Percentiles rank a stretch among this genome's conserved stretches.
Conservation (phyloP, 2,113 vertebrate genomes). For the Oreochromis aureus region DNA sequence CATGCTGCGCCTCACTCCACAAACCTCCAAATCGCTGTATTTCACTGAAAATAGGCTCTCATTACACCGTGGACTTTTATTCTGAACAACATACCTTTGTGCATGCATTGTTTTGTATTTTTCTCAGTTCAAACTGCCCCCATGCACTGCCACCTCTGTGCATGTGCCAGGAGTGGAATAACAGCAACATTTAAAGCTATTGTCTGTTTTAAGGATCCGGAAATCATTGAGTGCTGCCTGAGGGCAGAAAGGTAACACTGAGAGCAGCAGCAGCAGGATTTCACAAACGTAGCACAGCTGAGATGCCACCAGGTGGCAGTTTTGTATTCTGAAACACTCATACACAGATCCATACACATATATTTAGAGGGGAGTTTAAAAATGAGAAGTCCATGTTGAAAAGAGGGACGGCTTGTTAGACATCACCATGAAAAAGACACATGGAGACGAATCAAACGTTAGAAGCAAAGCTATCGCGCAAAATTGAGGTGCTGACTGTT, state of each 20-base stretch:
- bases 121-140: neutral
- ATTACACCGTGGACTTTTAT: neutral
- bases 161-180: neutral
- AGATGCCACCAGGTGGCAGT: slow-evolving; percentile 64
- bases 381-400: neutral
- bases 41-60: neutral
- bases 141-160: neutral
- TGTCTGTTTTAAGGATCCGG: neutral
- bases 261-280: neutral
- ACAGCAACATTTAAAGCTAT: neutral
- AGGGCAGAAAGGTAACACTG: neutral
- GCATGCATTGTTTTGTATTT: neutral
- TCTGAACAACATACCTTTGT: neutral
- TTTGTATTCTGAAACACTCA: slow-evolving; percentile 27
- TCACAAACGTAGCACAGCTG: neutral
- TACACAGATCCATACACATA: neutral
- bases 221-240: neutral
- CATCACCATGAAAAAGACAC: neutral
- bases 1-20: neutral
- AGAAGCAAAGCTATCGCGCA: neutral
- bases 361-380: neutral
- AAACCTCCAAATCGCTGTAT: neutral
- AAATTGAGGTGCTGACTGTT: neutral
- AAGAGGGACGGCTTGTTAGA: neutral
- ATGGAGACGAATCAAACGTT: neutral